Evolutionary conservation across 2,888 invertebrate genomes (phyloP), one percentile per base, ranked within the genome.

Genomic region (Macrophya alboannulata): DNA sequence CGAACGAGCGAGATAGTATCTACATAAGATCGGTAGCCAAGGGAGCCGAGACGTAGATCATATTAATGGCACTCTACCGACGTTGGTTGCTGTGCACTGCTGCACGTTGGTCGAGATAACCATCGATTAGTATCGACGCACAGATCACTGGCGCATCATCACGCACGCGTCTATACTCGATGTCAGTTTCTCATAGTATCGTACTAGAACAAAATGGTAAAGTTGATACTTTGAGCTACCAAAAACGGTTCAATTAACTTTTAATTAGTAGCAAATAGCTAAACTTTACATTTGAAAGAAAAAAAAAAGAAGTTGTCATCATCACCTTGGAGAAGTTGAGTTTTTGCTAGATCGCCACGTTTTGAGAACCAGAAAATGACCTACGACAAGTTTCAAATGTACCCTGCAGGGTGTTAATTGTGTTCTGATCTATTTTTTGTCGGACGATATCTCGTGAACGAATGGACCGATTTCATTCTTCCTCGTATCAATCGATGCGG

Each of bases 21-120:
- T 83, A 81, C 81, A 87, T 87, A 65, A 89, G 89, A 90, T 91
- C 91, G 89, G 92, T 92, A 92, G 92, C 91, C 90, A 89, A 91
- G 87, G 91, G 91, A 93, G 92, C 92, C 88, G 87, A 86, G 88
- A 89, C 90, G 90, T 93, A 93, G 93, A 93, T 93, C 93, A 92
- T 92, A 91, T 92, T 92, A 92, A 93, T 93, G 91, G 91, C 89
- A 89, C 89, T 87, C 85, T 84, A 82, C 84, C 87, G 89, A 88
- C 87, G 86, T 87, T 87, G 86, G 87, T 62, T 86, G 84, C 87
- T 85, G 65, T 84, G 84, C 85, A 71, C 84, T 86, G 55, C 55
- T 31, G 55, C 68, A 68, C 68, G 48, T 83, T 83, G 68, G 48
- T 68, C 48, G 6, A 83, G 89, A 89, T 89, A 89, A 89, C 88